Base-by-base conservation (phyloP, 2,888 invertebrate genomes). In the Agrotis ipsilon region DNA sequence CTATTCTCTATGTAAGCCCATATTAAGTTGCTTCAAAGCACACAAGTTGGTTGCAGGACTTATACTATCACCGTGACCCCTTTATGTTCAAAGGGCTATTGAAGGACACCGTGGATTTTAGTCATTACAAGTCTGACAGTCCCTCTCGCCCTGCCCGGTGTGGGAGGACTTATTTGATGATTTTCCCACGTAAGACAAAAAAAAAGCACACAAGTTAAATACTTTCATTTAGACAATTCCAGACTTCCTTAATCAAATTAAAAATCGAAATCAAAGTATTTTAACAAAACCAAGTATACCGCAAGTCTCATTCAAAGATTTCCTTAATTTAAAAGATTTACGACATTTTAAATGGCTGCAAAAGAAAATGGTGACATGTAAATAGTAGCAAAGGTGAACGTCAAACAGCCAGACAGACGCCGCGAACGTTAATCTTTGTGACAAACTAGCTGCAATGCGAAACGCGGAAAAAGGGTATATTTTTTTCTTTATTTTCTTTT, bases 361-460 rank as follows among this genome's bases (percentile, higher is more conserved):
- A 66, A 66, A 75, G 63, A 73, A 46, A 59, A 18, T 61, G 68
- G 43, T 76, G 62, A 76, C 74, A 68, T 71, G 63, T 74, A 74
- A 79, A 78, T 72, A 68, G 13, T 54, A 55, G 69, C 81, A 78
- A 73, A 83, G 76, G 76, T 78, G 48, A 60, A 70, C 73, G 70
- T 55, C 62, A 75, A 82, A 73, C 72, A 77, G 59, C 64, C 62
- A 63, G 49, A 45, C 71, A 54, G 19, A 48, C 14, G 24, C 46
- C 48, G 52, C 39, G 24, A 65, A 55, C 71, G 73, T 83, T 74
- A 78, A 74, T 83, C 81, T 78, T 68, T 64, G 63, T 72, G 66
- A 71, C 76, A 66, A 78, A 74, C 63, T 72, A 77, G 73, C 74
- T 72, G 52, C 45, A 59, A 78, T 74, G 57, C 59, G 60, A 51